phyloP scores from a whole-genome alignment of 2,888 invertebrate genomes.

The Watsonalla cultraria region DNA sequence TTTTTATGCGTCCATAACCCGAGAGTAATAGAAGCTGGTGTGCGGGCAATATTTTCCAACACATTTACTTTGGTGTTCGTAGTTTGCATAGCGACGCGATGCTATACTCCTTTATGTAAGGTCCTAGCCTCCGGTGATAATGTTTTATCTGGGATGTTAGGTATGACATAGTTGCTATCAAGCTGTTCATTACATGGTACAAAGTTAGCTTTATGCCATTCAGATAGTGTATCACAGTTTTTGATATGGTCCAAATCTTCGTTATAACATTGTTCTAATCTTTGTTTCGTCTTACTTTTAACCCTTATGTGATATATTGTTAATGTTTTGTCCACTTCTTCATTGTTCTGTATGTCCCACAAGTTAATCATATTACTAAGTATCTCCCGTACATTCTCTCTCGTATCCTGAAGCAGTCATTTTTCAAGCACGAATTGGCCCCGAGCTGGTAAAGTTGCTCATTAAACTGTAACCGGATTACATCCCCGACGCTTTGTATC shows the following conservation, averaged over 20 bases:
- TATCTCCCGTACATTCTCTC: too few species aligned
- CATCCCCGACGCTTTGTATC: slow-evolving; percentile 4
- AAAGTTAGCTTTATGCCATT: too few species aligned
- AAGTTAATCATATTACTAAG: too few species aligned
- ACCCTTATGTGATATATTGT: too few species aligned
- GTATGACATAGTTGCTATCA: too few species aligned
- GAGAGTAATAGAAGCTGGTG: not conserved
- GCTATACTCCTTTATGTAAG: slow-evolving; percentile 12
- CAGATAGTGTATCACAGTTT: too few species aligned
- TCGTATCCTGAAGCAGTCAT: not conserved
- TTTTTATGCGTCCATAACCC: not conserved
- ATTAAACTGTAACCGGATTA: slow-evolving; percentile 4
- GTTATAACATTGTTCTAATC: too few species aligned
- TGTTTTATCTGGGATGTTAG: not conserved
- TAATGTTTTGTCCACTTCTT: too few species aligned
- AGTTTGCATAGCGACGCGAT: slow-evolving; percentile 13
- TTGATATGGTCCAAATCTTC: too few species aligned
- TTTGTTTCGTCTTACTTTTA: too few species aligned
- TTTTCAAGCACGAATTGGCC: not conserved
- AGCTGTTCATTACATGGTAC: too few species aligned
- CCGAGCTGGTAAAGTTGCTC: slow-evolving; percentile 2
- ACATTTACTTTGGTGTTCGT: slow-evolving; percentile 16
- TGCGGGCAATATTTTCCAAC: slow-evolving; percentile 16
- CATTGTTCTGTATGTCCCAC: too few species aligned
- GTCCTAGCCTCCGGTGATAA: slow-evolving; percentile 1